These are phyloP conservation scores for Luehdorfia chinensis DNA, from an alignment of 1,140 invertebrate species.

Conservation along the genomic window DNA sequence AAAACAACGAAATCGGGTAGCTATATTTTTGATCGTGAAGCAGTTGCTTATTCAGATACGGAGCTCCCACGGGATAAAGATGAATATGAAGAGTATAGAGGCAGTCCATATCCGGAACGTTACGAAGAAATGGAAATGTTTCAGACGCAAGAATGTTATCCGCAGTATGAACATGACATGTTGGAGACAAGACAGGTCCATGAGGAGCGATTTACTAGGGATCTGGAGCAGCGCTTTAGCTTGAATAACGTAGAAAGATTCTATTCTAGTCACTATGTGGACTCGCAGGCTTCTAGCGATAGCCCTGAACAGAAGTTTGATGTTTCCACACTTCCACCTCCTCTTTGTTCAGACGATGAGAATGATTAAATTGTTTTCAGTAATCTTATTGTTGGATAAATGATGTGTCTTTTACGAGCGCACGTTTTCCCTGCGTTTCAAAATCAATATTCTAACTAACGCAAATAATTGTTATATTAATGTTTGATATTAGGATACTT, in stretches of 20 bases:
- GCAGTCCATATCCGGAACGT: constrained; percentile 67
- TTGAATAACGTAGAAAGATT: constrained; percentile 68
- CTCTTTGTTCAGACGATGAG: constrained; percentile 81
- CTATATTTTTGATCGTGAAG: constrained; percentile 66
- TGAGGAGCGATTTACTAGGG: constrained; percentile 49
- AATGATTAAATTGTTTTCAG: constrained; percentile 64
- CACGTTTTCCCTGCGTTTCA: constrained; percentile 37
- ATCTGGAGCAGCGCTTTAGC: constrained; percentile 66
- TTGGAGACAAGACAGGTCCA: constrained; percentile 30
- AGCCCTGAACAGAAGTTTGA: constrained; percentile 83
- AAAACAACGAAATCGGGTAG: constrained; percentile 64
- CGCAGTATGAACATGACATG: constrained; percentile 67
- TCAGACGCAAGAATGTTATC: constrained; percentile 72
- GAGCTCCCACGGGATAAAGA: constrained; percentile 66
- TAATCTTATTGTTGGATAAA: neutral
- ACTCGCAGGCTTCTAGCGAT: constrained; percentile 71
- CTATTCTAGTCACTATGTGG: constrained; percentile 71
- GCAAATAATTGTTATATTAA: constrained; percentile 57
- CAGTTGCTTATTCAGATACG: constrained; percentile 65
- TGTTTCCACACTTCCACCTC: constrained; percentile 81
- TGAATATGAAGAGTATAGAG: constrained; percentile 64
- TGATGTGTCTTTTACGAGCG: constrained; percentile 24
- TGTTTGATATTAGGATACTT: constrained; percentile 56
- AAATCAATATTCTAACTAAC: constrained; percentile 54
- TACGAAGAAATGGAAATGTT: constrained; percentile 71